Conservation (phyloP, 2,797 vertebrate species). For the Nothura maculosa region DNA sequence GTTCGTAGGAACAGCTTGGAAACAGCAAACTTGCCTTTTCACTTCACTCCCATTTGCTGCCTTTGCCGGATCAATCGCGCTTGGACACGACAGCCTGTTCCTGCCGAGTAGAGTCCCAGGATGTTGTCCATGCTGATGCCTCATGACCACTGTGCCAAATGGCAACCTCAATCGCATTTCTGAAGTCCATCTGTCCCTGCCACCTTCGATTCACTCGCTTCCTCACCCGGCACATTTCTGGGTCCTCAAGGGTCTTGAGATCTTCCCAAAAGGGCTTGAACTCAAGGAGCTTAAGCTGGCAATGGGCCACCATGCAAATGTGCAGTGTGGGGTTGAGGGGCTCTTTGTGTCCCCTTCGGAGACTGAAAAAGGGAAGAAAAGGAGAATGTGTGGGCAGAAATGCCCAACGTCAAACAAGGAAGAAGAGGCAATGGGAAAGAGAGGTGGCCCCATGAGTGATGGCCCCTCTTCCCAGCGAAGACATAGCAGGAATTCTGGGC, state of each 20-base stretch:
- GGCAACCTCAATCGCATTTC: rapidly evolving
- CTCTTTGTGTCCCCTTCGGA: not conserved
- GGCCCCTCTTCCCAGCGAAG: not conserved
- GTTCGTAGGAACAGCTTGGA: not conserved
- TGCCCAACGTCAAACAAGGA: not conserved
- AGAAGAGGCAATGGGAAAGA: not conserved
- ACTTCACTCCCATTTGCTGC: not conserved
- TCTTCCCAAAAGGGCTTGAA: not conserved
- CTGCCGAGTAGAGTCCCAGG: not conserved
- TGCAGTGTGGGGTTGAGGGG: not conserved
- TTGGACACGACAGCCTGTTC: rapidly evolving
- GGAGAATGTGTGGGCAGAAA: not conserved
- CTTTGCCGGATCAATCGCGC: not conserved
- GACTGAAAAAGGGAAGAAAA: not conserved
- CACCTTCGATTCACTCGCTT: not conserved
- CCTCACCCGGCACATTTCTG: not conserved
- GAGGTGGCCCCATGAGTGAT: not conserved
- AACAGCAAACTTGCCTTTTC: not conserved
- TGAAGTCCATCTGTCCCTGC: slow-evolving; percentile 23
- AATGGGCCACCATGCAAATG: rapidly evolving
- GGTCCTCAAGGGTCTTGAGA: rapidly evolving
- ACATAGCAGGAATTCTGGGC: not conserved
- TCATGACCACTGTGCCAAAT: not conserved
- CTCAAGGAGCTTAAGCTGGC: not conserved
- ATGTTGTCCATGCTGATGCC: rapidly evolving